Base-by-base conservation (phyloP, 2,797 vertebrate species). In the Lithobates sylvaticus region DNA sequence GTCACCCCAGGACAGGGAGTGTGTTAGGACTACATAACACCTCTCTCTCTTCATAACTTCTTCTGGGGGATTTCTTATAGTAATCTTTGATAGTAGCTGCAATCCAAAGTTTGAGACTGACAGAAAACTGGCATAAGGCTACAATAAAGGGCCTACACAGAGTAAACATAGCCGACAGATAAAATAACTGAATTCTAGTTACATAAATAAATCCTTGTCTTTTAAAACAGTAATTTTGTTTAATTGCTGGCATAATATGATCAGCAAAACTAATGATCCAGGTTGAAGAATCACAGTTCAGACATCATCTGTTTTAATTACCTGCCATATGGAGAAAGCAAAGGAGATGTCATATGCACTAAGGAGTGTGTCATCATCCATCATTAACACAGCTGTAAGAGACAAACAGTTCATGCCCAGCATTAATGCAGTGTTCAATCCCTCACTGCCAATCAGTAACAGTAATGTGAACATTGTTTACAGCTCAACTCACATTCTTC, bases 261-360 rank as follows among this genome's bases (percentile, higher is more conserved):
- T 54, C 54, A 9, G 10, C 18, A 84, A 68, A 32, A 73, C 84
- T 64, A 54, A 88, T 85, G 80, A 50, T 6, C 79, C 8, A 39
- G 88, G 90, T n/a, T 80, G 64, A 36, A 36, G 15, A 61, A 26
- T 36, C 70, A 50, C 39, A 61, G 58, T 64, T 61, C 29, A 42
- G 54, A 73, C 34, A 75, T 26, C 15, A 36, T 67, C n/a, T 36
- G n/a, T 32, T 27, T 72, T 64, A 77, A 79, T 96, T 96, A 99
- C 98, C 97, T 98, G 97, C 97, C 97, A 99, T 84, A 99, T 93
- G 10, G 97, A 97, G 92, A 98, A 98, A 32, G 97, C 96, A 93
- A 99, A 99, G 89, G 90, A 94, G 88, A 98, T 92, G 92, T 99
- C 98, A 84, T 97, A 96, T 91, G 96, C 96, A 8, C 98, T 99